A percentile compares a stretch with the other conserved stretches of the same genome.
These are phyloP conservation scores for Naja naja DNA, from an alignment of 2,113 vertebrate species.

Conservation along the genomic window DNA sequence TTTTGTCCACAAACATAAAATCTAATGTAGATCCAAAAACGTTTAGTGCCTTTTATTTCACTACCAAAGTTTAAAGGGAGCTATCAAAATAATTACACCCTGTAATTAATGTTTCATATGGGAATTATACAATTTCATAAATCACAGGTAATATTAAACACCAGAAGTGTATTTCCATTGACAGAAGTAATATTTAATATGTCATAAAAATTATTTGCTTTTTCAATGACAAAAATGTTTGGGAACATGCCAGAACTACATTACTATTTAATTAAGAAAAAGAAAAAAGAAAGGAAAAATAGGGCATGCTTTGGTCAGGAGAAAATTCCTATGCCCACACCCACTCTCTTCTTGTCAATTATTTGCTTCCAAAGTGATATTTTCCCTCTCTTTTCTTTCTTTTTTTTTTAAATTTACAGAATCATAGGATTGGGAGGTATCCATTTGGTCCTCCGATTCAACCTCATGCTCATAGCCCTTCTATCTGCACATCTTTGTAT, in stretches of 20 bases:
- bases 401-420: neutral
- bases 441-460: neutral
- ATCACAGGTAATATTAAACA: slow-evolving; percentile 37
- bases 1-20: neutral
- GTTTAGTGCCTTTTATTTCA: neutral
- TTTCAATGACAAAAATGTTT: slow-evolving; percentile 58
- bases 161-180: slow-evolving; percentile 25
- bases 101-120: slow-evolving; percentile 36
- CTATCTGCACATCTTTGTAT: too few relatives aligned
- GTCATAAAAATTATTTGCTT: slow-evolving; percentile 34
- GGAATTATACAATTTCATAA: slow-evolving; percentile 25
- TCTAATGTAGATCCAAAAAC: slow-evolving; percentile 13
- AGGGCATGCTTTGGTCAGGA: too few relatives aligned
- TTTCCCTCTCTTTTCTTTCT: neutral
- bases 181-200: slow-evolving; percentile 11
- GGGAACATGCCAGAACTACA: slow-evolving; percentile 60
- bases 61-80: slow-evolving; percentile 35
- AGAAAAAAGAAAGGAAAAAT: neutral
- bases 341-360: neutral
- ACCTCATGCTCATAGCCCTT: neutral
- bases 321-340: neutral
- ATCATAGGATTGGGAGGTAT: neutral
- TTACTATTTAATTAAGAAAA: slow-evolving; percentile 43
- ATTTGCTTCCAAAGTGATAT: neutral
- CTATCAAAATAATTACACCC: slow-evolving; percentile 40